phyloP scores from a whole-genome alignment of 1,140 invertebrate species.

The Rhysida immarginata region DNA sequence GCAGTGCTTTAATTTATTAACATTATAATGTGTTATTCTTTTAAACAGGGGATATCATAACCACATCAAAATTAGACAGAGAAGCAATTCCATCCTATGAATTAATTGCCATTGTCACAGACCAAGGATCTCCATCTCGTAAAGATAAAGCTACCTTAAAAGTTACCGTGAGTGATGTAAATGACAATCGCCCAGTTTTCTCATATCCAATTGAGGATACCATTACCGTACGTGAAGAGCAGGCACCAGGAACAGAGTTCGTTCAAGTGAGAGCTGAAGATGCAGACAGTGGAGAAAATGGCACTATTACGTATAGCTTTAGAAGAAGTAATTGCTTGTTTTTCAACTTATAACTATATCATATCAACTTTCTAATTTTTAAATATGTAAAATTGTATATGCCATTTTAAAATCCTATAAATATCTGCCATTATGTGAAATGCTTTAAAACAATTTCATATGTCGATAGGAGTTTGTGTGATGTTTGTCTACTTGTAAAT shows the following conservation, averaged over 20 bases:
- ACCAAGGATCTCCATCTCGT: conserved; percentile 61
- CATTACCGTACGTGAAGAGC: conserved; percentile 72
- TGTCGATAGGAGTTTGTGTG: too few species aligned
- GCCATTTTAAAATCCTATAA: too few species aligned
- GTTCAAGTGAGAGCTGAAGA: conserved; percentile 70
- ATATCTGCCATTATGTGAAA: too few species aligned
- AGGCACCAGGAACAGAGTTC: conserved; percentile 67
- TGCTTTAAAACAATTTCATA: too few species aligned
- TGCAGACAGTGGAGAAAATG: conserved; percentile 71
- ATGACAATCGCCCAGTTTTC: conserved; percentile 79
- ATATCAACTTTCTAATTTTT: too few species aligned
- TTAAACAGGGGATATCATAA: conserved; percentile 63
- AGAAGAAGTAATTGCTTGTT: conserved; percentile 58
- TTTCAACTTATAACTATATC: too few species aligned
- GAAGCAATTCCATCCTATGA: conserved; percentile 62
- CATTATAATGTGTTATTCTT: neutral
- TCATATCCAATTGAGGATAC: conserved; percentile 72
- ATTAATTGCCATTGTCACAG: conserved; percentile 63
- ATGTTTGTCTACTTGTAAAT: too few species aligned
- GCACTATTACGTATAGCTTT: conserved; percentile 71
- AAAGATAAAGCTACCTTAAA: conserved; percentile 53
- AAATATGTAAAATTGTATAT: too few species aligned
- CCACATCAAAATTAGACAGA: conserved; percentile 61
- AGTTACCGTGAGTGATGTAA: conserved; percentile 63
- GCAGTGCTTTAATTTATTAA: conserved; percentile 2